phyloP scores from a whole-genome alignment of 2,113 vertebrate genomes.

The Epinephelus cyanopodus region DNA sequence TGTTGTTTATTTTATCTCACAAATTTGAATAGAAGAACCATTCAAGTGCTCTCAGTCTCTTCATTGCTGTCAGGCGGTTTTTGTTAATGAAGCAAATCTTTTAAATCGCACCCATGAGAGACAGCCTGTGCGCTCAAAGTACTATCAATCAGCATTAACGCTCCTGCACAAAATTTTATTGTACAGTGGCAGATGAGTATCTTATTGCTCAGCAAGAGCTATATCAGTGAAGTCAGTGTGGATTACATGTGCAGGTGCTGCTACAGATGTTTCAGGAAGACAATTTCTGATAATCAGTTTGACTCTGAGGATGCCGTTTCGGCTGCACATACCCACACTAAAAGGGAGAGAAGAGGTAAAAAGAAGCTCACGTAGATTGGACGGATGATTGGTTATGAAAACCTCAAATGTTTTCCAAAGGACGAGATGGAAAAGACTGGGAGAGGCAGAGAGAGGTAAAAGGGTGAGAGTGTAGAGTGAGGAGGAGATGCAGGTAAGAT shows the following conservation, averaged over 20 bases:
- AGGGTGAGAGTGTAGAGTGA: neutral
- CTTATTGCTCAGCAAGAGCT: neutral
- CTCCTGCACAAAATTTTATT: constrained; percentile 1
- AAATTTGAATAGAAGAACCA: neutral
- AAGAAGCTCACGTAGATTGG: neutral
- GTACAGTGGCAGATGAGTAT: neutral
- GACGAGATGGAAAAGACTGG: neutral
- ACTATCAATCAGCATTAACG: neutral
- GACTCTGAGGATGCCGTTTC: neutral
- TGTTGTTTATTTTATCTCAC: neutral
- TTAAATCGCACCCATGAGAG: neutral
- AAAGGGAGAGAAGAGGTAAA: neutral
- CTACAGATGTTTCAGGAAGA: neutral
- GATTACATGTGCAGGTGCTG: constrained; percentile 15
- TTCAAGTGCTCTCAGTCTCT: neutral
- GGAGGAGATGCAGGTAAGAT: neutral
- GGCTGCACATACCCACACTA: neutral
- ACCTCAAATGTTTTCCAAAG: neutral
- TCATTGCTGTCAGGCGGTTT: neutral
- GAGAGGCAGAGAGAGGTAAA: constrained; percentile 1
- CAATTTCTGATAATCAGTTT: neutral
- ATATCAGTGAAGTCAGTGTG: neutral
- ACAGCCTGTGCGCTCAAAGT: neutral
- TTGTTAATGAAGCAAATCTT: neutral
- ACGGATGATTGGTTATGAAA: neutral